Evolutionary conservation across 2,888 invertebrate species (phyloP).

Genomic region (Drosophila subsilvestris): DNA sequence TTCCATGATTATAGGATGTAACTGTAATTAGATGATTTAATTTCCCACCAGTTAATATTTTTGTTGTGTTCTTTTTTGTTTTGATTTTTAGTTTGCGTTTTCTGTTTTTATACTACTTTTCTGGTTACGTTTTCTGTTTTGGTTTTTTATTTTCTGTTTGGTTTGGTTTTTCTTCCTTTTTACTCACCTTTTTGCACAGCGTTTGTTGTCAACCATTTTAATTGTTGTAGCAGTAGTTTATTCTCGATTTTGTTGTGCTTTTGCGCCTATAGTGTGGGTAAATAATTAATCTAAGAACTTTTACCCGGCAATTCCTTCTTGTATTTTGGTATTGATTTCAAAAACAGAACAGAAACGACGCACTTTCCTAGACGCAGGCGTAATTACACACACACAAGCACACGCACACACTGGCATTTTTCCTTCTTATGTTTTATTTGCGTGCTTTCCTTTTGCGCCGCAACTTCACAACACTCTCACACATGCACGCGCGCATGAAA

Average conservation of each 20-base stretch:
- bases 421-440: slow-evolving; percentile 56
- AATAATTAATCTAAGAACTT: slow-evolving; percentile 42
- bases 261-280: not conserved
- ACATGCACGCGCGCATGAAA: not conserved
- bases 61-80: slow-evolving; percentile 1
- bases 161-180: slow-evolving; percentile 4
- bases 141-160: slow-evolving; percentile 5
- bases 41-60: too few species aligned
- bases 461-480: slow-evolving; percentile 65
- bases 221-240: slow-evolving; percentile 15
- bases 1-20: too few species aligned
- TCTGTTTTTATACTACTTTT: slow-evolving; percentile 3
- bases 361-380: slow-evolving; percentile 67
- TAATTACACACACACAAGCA: slow-evolving; percentile 38
- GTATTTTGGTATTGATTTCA: slow-evolving; percentile 79
- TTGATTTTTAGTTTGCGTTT: not conserved
- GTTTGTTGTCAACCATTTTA: slow-evolving; percentile 55
- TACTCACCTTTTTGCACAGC: slow-evolving; percentile 65
- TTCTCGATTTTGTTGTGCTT: slow-evolving; percentile 12
- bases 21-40: too few species aligned
- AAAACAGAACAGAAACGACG: slow-evolving; percentile 70
- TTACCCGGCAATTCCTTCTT: slow-evolving; percentile 48
- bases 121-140: slow-evolving; percentile 3
- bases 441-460: slow-evolving; percentile 74
- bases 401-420: slow-evolving; percentile 17